Evolutionary conservation across 2,797 vertebrate species (phyloP), one percentile per base, ranked within the genome.

Genomic region (Cichlasoma orientale): DNA sequence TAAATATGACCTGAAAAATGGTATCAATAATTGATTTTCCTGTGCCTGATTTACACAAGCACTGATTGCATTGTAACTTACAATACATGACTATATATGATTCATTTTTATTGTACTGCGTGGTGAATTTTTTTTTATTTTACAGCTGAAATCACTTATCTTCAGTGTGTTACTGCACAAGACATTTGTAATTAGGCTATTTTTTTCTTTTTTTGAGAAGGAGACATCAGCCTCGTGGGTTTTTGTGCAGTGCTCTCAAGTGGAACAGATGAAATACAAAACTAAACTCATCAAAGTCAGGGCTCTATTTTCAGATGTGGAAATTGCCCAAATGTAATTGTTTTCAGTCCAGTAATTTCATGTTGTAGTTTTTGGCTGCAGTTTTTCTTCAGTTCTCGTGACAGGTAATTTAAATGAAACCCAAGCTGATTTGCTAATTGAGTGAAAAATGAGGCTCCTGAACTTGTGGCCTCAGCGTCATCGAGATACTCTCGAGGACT

Each of bases 371-470:
- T 81, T 56, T 68, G 71, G 63, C 69, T 54, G 58, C 13, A 16
- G 31, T 68, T 73, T 31, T 76, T 58, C 58, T 72, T 72, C 31
- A 69, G 38, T 54, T 80, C 38, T 68, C 41, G 13, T 21, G 27
- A 75, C 57, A 29, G 75, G 57, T 63, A n/a, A 74, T 86, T 83
- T 68, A 55, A 88, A 77, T 68, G 44, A 80, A 88, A 86, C 80
- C 57, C 63, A 21, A 70, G 75, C 59, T 73, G 75, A 85, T 82
- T 87, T 79, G 63, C 80, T 89, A 86, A 89, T 83, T 86, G 80
- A 78, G 79, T 83, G 82, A 83, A 87, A 86, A 88, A 75, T 3
- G 36, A 89, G 56, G 33, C 73, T 74, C 14, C 52, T 88, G 83
- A 85, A 88, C 82, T 72, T 71, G 63, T 86, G 83, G 47, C 82